Evolutionary conservation across 2,888 invertebrate genomes (phyloP).

Genomic region (Agonopterix subpropinquella): DNA sequence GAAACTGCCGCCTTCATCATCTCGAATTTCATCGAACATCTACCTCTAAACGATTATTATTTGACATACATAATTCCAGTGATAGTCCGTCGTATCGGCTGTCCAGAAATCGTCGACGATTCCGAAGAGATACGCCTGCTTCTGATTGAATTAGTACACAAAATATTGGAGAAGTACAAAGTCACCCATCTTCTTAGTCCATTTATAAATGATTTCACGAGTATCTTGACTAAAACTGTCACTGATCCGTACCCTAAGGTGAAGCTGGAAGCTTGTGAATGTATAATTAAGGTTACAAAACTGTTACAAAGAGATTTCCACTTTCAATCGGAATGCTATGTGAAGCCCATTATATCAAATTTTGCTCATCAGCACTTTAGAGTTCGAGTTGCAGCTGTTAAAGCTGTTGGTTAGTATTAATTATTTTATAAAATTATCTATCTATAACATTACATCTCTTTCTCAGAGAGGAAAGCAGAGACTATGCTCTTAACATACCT

Average conservation of each 20-base stretch:
- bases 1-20: constrained; percentile 75
- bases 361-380: constrained; percentile 89
- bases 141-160: constrained; percentile 79
- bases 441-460: too few relatives aligned
- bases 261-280: constrained; percentile 85
- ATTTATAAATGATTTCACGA: constrained; percentile 85
- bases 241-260: constrained; percentile 88
- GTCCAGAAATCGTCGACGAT: constrained; percentile 80
- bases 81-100: constrained; percentile 85
- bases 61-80: constrained; percentile 85
- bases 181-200: constrained; percentile 75
- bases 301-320: constrained; percentile 83
- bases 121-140: constrained; percentile 88
- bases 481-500: too few relatives aligned
- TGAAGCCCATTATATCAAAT: constrained; percentile 83
- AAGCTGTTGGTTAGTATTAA: constrained; percentile 78
- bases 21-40: constrained; percentile 68
- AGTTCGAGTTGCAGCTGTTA: constrained; percentile 84
- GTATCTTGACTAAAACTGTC: constrained; percentile 82
- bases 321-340: constrained; percentile 81
- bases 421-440: too few relatives aligned
- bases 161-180: constrained; percentile 79
- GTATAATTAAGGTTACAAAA: constrained; percentile 79
- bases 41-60: constrained; percentile 82
- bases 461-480: too few relatives aligned